Evolutionary conservation across 2,888 invertebrate species (phyloP).

Genomic region (Hymenopus coronatus): DNA sequence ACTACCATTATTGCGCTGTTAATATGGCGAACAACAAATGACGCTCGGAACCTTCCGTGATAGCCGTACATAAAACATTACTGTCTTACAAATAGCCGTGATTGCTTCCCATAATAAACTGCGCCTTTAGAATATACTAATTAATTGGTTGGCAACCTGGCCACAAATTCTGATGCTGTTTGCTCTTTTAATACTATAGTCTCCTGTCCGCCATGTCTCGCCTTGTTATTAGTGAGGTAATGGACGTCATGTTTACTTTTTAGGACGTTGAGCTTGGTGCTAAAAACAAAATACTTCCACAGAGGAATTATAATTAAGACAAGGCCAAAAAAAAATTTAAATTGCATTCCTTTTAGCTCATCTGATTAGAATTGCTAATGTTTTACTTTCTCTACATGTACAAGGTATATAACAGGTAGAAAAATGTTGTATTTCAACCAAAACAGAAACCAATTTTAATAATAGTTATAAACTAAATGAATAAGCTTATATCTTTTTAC

Average conservation of each 20-base stretch:
- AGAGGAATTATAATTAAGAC: no score
- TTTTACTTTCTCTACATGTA: no score
- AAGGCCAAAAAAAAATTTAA: no score
- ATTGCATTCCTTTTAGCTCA: no score
- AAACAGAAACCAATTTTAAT: no score
- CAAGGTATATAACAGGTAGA: no score
- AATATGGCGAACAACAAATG: not conserved
- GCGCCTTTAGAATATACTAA: not conserved
- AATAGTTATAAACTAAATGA: no score
- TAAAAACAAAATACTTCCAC: no score
- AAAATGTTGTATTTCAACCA: no score
- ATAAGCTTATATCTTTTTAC: no score
- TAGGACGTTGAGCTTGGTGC: no score
- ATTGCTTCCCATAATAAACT: not conserved
- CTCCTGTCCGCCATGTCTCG: not conserved
- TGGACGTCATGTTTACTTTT: not conserved
- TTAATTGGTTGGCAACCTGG: not conserved
- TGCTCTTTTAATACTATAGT: not conserved
- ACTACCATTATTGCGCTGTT: not conserved
- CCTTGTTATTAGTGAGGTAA: not conserved
- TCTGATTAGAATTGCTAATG: no score
- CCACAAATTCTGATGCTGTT: not conserved
- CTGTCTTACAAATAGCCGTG: not conserved
- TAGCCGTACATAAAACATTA: not conserved
- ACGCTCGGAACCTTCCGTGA: not conserved